Evolutionary conservation across 1,140 invertebrate species (phyloP), one percentile per base, ranked within the genome.

Genomic region (Papilio xuthus): DNA sequence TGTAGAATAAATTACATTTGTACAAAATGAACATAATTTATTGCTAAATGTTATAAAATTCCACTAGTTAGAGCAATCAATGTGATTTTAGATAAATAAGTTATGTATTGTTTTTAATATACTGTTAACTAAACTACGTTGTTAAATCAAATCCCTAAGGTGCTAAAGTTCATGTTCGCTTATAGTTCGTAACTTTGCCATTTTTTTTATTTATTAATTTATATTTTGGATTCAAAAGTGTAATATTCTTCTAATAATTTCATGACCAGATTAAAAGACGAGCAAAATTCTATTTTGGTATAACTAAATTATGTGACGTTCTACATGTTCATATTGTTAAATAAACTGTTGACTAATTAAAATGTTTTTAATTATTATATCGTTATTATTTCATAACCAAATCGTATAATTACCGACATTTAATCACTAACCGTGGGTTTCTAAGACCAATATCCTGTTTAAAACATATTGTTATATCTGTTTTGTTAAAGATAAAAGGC

Each of bases 81-180:
- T 53, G 50, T 53, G 50, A 53, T 53, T 53, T 53, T 53, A 53
- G 50, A 7, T 53, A n/a, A 53, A 53, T 53, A 53, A n/a, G 15
- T 53, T n/a, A 53, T 53, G n/a, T 53, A n/a, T n/a, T 53, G 15
- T 18, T 53, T 53, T 53, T 12, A 53, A 53, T 2, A 53, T 53
- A 53, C 12, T 18, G 15, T 18, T 53, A n/a, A 53, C 3, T 53
- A 7, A 12, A n/a, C 1, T 6, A 3, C 44, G 44, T 47, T 9
- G 15, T 47, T 10, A 47, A 47, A 47, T 47, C 15, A 18, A 53
- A 44, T 13, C 8, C 15, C 4, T 6, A 53, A 53, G 15, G 50
- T 53, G 50, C 50, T 53, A 18, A 2, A 9, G 13, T 10, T 44
- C 42, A 44, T 44, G 42, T 37, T 37, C 32, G 32, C 32, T 37